A percentile compares a stretch with the other conserved stretches of the same genome.
Evolutionary conservation across 2,888 invertebrate species (phyloP).

Genomic region (Ormyrus thymus): DNA sequence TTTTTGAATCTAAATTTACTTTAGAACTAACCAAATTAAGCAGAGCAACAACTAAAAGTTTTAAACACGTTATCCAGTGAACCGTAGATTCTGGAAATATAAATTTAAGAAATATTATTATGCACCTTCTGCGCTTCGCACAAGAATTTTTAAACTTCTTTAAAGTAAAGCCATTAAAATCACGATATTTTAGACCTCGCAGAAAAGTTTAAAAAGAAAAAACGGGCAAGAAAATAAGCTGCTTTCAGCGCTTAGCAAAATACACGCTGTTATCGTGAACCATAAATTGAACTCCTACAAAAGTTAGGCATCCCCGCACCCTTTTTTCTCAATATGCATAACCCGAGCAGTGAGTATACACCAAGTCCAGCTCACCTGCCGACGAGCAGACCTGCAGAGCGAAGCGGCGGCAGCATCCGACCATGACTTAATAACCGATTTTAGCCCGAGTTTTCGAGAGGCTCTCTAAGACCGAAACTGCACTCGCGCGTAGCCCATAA

Average conservation of each 20-base stretch:
- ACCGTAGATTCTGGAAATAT: no score
- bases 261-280: slow-evolving; percentile 28
- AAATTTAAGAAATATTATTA: neutral
- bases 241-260: slow-evolving; percentile 20
- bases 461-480: slow-evolving; percentile 39
- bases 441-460: slow-evolving; percentile 60
- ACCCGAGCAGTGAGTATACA: slow-evolving; percentile 50
- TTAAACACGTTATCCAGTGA: no score
- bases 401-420: slow-evolving; percentile 13
- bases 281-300: slow-evolving; percentile 40
- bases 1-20: no score
- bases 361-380: slow-evolving; percentile 61
- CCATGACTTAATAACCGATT: slow-evolving; percentile 70
- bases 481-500: slow-evolving; percentile 62
- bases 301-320: neutral
- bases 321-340: slow-evolving; percentile 55
- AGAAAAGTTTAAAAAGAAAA: no score
- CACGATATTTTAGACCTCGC: no score
- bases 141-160: no score
- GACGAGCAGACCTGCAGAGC: slow-evolving; percentile 51
- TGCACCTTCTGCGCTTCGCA: neutral
- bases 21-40: no score
- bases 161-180: no score
- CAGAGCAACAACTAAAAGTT: no score
- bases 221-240: slow-evolving; percentile 42